Percentiles rank a stretch among this genome's conserved stretches.
Evolutionary conservation across 2,888 invertebrate genomes (phyloP).

Genomic region (Eumerus sabulonum): DNA sequence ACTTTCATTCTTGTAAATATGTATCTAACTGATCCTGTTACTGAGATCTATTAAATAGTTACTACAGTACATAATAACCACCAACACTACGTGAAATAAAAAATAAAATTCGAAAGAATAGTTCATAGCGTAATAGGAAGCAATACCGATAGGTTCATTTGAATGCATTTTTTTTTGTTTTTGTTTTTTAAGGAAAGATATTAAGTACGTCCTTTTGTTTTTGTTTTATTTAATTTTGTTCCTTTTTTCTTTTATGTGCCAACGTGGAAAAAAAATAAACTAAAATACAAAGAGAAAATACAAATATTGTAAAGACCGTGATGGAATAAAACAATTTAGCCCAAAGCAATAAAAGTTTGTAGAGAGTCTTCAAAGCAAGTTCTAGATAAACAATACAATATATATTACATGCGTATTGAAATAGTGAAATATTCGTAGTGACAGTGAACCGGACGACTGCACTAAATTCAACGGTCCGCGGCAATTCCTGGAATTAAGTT

Average conservation of each 20-base stretch:
- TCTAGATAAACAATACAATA: too few relatives aligned
- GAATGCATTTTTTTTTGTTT: constrained; percentile 57
- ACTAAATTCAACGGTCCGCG: constrained; percentile 71
- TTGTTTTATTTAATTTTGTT: constrained; percentile 8
- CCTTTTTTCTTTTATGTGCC: constrained; percentile 44
- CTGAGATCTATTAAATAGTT: constrained; percentile 55
- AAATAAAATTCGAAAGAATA: constrained; percentile 11
- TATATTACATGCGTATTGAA: too few relatives aligned
- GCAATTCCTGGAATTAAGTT: constrained; percentile 79
- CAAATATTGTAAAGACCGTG: constrained; percentile 5
- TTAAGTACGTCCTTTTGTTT: constrained; percentile 26
- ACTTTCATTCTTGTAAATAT: constrained; percentile 62
- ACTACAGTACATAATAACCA: constrained; percentile 56
- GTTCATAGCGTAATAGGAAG: constrained; percentile 12
- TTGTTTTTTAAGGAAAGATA: constrained; percentile 12
- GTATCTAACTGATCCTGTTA: constrained; percentile 32
- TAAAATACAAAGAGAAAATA: constrained; percentile 55
- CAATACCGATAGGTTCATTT: too few relatives aligned
- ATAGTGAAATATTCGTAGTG: too few relatives aligned
- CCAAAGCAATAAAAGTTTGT: constrained; percentile 63
- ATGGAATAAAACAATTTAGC: constrained; percentile 35
- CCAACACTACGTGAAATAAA: constrained; percentile 51
- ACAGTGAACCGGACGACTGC: constrained; percentile 41
- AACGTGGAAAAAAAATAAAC: constrained; percentile 53
- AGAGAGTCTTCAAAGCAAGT: too few relatives aligned